phyloP scores from a whole-genome alignment of 2,113 vertebrate genomes.

The Charina bottae region DNA sequence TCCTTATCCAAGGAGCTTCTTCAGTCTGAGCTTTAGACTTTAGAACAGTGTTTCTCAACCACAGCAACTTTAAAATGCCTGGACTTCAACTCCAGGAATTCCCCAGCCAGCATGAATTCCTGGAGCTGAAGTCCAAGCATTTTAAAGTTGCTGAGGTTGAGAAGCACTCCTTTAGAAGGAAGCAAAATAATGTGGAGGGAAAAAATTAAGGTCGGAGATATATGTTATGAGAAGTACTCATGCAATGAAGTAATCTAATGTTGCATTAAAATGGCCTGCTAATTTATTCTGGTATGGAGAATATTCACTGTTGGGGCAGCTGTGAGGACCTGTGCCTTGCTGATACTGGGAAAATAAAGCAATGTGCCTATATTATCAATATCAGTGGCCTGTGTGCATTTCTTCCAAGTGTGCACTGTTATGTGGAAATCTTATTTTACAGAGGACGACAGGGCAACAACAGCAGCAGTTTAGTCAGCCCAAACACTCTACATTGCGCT shows the following conservation, averaged over 20 bases:
- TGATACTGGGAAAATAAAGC: background rate
- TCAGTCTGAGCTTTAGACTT: too few relatives aligned
- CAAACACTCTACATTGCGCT: too few relatives aligned
- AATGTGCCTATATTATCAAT: background rate
- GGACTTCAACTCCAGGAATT: too few relatives aligned
- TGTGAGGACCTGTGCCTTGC: background rate
- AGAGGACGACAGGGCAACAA: background rate
- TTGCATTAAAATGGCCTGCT: background rate
- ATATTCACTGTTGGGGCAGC: background rate
- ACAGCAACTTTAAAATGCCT: too few relatives aligned
- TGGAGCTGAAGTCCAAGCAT: too few relatives aligned
- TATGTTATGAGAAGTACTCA: background rate
- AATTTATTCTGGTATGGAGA: background rate
- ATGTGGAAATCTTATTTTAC: background rate
- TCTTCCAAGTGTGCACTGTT: background rate
- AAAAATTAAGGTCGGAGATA: background rate
- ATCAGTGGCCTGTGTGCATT: background rate
- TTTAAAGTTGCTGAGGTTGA: fast-evolving
- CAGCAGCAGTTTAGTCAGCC: background rate
- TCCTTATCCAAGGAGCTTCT: too few relatives aligned
- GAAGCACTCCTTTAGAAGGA: background rate
- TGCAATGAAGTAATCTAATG: background rate
- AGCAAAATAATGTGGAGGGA: background rate
- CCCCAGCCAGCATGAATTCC: too few relatives aligned
- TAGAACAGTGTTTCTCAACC: background rate